Evolutionary conservation across 2,888 invertebrate genomes (phyloP).

Genomic region (Tipula lateralis): DNA sequence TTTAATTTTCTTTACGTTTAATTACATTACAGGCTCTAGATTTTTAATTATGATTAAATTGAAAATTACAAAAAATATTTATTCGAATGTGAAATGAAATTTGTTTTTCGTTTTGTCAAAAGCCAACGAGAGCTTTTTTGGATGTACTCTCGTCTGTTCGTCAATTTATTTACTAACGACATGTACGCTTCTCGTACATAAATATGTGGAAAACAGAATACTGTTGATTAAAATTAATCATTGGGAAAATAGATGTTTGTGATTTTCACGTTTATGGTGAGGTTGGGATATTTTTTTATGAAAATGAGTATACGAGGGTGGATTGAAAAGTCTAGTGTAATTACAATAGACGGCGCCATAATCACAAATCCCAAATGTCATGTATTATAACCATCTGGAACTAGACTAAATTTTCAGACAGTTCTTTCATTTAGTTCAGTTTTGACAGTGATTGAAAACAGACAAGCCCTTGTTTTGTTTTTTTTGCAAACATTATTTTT

Average conservation of each 20-base stretch:
- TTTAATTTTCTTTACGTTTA: not conserved
- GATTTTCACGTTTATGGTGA: not conserved
- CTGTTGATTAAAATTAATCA: constrained; percentile 19
- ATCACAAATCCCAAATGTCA: too few relatives aligned
- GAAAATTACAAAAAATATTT: not conserved
- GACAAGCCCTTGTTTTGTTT: too few relatives aligned
- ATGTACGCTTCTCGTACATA: not conserved
- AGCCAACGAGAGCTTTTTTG: not conserved
- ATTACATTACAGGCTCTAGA: not conserved
- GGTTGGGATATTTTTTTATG: not conserved
- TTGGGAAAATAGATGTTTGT: not conserved
- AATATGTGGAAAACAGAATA: not conserved
- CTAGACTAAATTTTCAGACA: too few relatives aligned
- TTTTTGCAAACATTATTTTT: too few relatives aligned
- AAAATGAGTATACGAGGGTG: too few relatives aligned
- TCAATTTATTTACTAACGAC: not conserved
- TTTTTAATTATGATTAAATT: constrained; percentile 11
- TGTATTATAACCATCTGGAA: too few relatives aligned
- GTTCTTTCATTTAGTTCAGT: too few relatives aligned
- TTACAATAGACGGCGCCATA: too few relatives aligned
- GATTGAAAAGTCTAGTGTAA: too few relatives aligned
- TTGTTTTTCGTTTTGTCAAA: not conserved
- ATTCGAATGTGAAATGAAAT: not conserved
- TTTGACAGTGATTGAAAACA: too few relatives aligned
- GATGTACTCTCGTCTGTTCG: too few relatives aligned